A percentile compares a stretch with the other conserved stretches of the same genome.
phyloP scores from a whole-genome alignment of 1,140 invertebrate genomes.

The Pseudomyrmex pallidus region DNA sequence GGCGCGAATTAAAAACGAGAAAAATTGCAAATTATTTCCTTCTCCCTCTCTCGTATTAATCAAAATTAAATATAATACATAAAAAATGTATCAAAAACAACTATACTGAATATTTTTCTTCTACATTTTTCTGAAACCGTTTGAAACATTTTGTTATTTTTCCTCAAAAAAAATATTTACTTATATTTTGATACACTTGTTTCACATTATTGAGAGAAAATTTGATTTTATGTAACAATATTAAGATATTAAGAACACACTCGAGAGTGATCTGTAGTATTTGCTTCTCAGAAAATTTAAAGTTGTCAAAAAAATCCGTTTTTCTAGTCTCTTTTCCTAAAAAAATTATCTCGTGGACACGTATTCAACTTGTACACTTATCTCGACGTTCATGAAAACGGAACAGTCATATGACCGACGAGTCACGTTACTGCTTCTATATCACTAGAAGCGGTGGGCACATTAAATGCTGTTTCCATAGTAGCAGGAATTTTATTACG shows the following conservation, averaged over 20 bases:
- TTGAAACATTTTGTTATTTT: no score
- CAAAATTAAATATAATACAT: neutral
- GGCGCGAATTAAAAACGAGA: neutral
- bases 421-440: constrained; percentile 54
- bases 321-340: neutral
- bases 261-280: constrained; percentile 3
- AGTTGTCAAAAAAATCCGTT: neutral
- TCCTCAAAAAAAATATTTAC: no score
- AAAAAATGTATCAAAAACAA: neutral
- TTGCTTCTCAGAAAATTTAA: neutral
- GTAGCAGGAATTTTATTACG: constrained; percentile 72
- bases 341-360: constrained; percentile 1
- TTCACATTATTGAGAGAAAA: no score
- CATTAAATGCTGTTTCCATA: constrained; percentile 76
- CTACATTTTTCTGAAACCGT: no score
- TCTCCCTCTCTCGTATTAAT: neutral
- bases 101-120: neutral
- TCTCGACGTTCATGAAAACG: neutral
- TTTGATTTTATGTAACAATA: no score
- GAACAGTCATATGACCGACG: constrained; percentile 11
- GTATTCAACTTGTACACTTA: neutral
- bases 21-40: constrained; percentile 2
- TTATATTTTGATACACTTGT: no score
- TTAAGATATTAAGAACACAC: neutral
- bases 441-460: constrained; percentile 55